Percentiles rank a stretch among this genome's conserved stretches.
These are phyloP conservation scores for Apistogramma diplotaenia DNA, from an alignment of 2,113 vertebrate species.

Conservation along the genomic window DNA sequence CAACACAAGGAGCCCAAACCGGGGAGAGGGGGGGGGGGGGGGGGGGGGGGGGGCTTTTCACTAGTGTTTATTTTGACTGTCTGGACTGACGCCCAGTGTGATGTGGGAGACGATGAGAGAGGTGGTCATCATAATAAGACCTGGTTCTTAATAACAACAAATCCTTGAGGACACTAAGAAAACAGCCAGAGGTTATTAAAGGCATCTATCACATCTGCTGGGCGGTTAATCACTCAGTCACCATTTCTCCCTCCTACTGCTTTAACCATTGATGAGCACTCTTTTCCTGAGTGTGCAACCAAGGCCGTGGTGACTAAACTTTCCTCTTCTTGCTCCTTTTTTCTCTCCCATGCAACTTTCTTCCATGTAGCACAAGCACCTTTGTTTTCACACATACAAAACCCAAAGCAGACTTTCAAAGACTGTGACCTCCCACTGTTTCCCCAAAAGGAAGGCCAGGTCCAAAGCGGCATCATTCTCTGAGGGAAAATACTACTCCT, in stretches of 20 bases:
- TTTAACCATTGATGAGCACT: conserved; percentile 37
- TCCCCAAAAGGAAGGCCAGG: conserved; percentile 28
- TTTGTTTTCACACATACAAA: conserved; percentile 64
- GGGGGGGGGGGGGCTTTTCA: conserved; percentile 23
- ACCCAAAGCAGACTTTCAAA: conserved; percentile 25
- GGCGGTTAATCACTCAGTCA: conserved; percentile 50
- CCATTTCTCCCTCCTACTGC: conserved; percentile 2
- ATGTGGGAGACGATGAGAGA: conserved; percentile 80
- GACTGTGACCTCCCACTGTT: conserved; percentile 17
- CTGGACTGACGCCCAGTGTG: conserved; percentile 78
- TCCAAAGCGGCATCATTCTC: conserved; percentile 38
- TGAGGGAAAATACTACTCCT: conserved; percentile 14
- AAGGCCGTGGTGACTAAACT: conserved; percentile 21
- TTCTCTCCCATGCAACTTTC: conserved; percentile 12
- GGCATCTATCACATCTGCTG: conserved; percentile 72
- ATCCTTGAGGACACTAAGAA: conserved; percentile 63
- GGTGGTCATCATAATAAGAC: conserved; percentile 82
- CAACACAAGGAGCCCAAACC: too few relatives aligned
- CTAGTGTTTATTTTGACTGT: conserved; percentile 63
- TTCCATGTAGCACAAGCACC: conserved; percentile 72
- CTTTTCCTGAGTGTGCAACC: conserved; percentile 58
- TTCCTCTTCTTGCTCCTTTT: conserved; percentile 1
- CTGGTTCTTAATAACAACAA: conserved; percentile 73
- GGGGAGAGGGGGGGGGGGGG: too few relatives aligned
- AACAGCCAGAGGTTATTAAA: conserved; percentile 74